These are phyloP conservation scores for Phaethon lepturus DNA, from an alignment of 2,113 vertebrate species.

Conservation along the genomic window DNA sequence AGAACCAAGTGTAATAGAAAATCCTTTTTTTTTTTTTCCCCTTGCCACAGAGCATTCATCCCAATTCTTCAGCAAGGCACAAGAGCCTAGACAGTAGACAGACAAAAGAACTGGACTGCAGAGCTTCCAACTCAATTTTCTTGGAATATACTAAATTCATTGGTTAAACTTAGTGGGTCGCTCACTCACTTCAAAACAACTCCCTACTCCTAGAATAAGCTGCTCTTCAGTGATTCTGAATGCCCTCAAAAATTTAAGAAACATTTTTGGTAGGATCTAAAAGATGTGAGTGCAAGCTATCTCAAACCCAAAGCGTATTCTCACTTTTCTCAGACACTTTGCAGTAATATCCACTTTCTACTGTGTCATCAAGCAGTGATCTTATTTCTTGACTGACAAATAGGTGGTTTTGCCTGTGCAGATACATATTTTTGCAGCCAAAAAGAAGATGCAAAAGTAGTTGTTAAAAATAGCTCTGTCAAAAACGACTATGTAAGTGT, in stretches of 20 bases:
- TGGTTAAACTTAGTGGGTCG: neutral
- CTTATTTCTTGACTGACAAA: conserved; percentile 1
- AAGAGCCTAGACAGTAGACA: neutral
- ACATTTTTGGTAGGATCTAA: neutral
- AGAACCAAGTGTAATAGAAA: neutral
- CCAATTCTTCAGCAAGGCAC: neutral
- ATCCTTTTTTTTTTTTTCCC: neutral
- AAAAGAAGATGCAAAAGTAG: conserved; percentile 3
- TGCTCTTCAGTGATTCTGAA: neutral
- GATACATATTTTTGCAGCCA: neutral
- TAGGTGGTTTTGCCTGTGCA: neutral
- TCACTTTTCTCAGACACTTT: neutral
- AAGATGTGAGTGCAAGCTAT: neutral
- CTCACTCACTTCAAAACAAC: neutral
- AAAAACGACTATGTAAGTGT: neutral
- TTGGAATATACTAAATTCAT: neutral
- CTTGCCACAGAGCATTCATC: neutral
- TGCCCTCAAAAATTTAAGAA: neutral
- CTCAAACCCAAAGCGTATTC: neutral
- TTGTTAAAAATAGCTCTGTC: neutral
- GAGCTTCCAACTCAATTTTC: neutral
- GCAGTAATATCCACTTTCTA: neutral
- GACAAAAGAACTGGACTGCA: neutral
- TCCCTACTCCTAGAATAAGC: neutral
- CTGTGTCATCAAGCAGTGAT: neutral